Percentiles rank a stretch among this genome's conserved stretches.
Evolutionary conservation across 1,140 invertebrate species (phyloP).

Genomic region (Coptotermes formosanus): DNA sequence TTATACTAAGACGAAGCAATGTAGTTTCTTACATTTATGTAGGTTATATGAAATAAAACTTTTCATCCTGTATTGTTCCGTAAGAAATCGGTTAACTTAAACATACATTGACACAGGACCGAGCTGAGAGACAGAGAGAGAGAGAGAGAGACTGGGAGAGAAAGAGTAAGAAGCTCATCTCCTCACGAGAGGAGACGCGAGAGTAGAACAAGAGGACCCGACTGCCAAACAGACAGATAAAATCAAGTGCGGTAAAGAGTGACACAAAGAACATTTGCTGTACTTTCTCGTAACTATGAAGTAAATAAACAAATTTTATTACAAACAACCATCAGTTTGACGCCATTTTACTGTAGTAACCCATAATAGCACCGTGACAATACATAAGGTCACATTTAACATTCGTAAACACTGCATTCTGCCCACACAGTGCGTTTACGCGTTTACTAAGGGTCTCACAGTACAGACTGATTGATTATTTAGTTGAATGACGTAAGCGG

Average conservation of each 20-base stretch:
- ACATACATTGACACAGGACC: neutral
- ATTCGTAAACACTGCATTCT: too few species aligned
- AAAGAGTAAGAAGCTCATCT: neutral
- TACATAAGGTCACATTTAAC: too few species aligned
- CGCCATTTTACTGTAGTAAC: neutral
- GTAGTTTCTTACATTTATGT: too few species aligned
- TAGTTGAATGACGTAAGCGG: too few species aligned
- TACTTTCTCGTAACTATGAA: neutral
- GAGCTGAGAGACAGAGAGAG: neutral
- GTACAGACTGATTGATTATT: too few species aligned
- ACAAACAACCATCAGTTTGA: neutral
- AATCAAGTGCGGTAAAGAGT: neutral
- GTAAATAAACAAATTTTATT: neutral
- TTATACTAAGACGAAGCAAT: too few species aligned
- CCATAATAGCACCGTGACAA: too few species aligned
- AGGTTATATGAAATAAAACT: too few species aligned
- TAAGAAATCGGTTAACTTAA: neutral
- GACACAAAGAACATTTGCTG: neutral
- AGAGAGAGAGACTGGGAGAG: neutral
- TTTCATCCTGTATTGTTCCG: too few species aligned
- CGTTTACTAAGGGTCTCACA: too few species aligned
- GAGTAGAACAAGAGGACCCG: constrained; percentile 13
- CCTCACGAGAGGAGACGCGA: neutral
- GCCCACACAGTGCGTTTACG: too few species aligned
- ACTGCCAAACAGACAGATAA: neutral